Evolutionary conservation across 30 jellyfish, hydroid and myxozoan species (phyloP), one percentile per base, ranked within the genome.

Genomic region (Pelagia noctiluca): DNA sequence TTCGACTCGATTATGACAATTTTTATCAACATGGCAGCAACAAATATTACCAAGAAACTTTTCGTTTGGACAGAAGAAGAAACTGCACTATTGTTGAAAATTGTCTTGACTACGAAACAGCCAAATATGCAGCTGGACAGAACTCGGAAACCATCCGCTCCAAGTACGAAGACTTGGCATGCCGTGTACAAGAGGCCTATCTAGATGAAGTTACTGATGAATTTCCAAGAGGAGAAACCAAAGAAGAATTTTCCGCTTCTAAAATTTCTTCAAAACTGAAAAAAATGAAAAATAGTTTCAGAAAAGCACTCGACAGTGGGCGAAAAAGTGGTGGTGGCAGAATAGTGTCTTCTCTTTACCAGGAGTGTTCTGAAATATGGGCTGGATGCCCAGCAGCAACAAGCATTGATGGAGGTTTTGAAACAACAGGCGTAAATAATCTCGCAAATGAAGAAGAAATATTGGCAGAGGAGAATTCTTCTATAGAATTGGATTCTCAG

Each of bases 261-360:
- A 71, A 32, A 35, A 21, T 71, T 16, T 18, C n/a, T 11, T 16
- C 83, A 18, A 71, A 71, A 37, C 34, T 71, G 22, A 71, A 71
- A 71, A 33, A 50, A 71, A 37, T 71, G 12, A 71, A 71, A 50
- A 29, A 72, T 23, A 71, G 37, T 28, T 71, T 36, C 36, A 32
- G 83, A 12, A 71, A 71, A 71, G 73, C 83, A 22, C 73, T 71
- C 37, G 73, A 71, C 24, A 71, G 69, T 47, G 69, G 72, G 5
- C 83, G 83, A 19, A 72, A 50, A 30, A 71, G 77, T 71, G 83
- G 83, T 12, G 83, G 83, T 3, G 66, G 83, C 7, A 72, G 77
- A 30, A 37, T 71, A 37, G 83, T 37, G 0, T 5, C 23, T 11
- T 16, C 23, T 10, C 62, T 65, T 19, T 65, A 65, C 65, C 21